Evolutionary conservation across 1,140 invertebrate species (phyloP), one percentile per base, ranked within the genome.

Genomic region (Lucilia sericata): DNA sequence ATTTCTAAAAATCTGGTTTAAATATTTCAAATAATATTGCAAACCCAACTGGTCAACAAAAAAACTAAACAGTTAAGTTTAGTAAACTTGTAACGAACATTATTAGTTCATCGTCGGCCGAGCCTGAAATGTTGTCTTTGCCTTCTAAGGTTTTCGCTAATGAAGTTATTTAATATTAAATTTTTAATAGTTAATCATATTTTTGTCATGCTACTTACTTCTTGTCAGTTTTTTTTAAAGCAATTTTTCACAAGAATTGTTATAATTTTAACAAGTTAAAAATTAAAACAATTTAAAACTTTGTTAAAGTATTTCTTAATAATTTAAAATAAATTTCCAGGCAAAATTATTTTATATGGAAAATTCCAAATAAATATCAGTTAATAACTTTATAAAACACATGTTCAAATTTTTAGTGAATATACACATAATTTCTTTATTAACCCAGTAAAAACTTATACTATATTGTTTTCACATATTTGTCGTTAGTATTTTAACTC

Each of bases 151-250:
- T 70, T 70, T 70, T 8, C 8, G 12, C 65, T 70, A 70, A 70
- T 70, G 65, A 70, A 70, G 65, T 70, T 70, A 70, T 70, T 70
- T 70, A 70, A 21, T 70, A 70, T 70, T 21, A 25, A 70, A 70
- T 55, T 55, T 55, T 55, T 55, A 55, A 55, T 55, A 17, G 51
- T 55, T 42, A 55, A 17, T n/a, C 0, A 55, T 55, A 55, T 55
- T 55, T 55, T 55, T 55, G 17, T 17, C 17, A 8, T 17, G 51
- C 2, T 55, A 55, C 51, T 55, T 55, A 55, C 51, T 55, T 42
- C 42, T 42, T 42, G 42, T 42, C 42, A 42, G 2, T 21, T 70
- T 70, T 70, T 70, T 70, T 70, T 30, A 30, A 9, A 21, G 7
- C 9, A 70, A 70, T 70, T 70, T 70, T 70, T 70, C 65, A 70